Conservation (phyloP, 2,113 vertebrate genomes). For the Ciconia stormi region DNA sequence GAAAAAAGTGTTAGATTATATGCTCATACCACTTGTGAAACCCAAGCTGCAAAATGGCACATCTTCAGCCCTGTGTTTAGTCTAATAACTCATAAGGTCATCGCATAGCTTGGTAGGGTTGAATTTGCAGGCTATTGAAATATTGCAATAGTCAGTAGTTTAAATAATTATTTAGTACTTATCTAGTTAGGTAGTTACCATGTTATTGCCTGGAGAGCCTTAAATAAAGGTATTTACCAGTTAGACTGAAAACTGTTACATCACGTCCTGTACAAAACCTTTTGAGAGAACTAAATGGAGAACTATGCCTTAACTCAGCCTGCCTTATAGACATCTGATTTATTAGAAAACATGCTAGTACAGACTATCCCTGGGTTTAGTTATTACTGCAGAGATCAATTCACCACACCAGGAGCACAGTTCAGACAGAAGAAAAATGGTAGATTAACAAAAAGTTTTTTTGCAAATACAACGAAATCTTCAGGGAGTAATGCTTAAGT, state of each 20-base stretch:
- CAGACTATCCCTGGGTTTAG: background rate
- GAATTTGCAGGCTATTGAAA: background rate
- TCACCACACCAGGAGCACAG: background rate
- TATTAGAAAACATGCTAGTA: background rate
- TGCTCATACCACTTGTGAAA: background rate
- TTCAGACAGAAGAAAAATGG: background rate
- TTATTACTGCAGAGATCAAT: background rate
- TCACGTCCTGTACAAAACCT: background rate
- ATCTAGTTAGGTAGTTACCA: background rate
- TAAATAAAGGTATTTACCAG: background rate
- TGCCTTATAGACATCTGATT: background rate
- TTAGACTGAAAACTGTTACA: background rate
- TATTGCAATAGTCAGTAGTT: background rate
- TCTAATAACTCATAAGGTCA: background rate
- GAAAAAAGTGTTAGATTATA: background rate
- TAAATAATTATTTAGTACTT: background rate
- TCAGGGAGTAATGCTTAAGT: background rate
- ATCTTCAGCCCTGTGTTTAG: background rate
- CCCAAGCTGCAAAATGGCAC: background rate
- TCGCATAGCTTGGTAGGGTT: accelerated
- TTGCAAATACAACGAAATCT: background rate
- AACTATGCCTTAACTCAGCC: background rate
- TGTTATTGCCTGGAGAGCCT: background rate
- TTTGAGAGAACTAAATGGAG: background rate
- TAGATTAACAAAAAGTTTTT: background rate